Evolutionary conservation across 2,888 invertebrate species (phyloP).

Genomic region (Drosophila mercatorum): DNA sequence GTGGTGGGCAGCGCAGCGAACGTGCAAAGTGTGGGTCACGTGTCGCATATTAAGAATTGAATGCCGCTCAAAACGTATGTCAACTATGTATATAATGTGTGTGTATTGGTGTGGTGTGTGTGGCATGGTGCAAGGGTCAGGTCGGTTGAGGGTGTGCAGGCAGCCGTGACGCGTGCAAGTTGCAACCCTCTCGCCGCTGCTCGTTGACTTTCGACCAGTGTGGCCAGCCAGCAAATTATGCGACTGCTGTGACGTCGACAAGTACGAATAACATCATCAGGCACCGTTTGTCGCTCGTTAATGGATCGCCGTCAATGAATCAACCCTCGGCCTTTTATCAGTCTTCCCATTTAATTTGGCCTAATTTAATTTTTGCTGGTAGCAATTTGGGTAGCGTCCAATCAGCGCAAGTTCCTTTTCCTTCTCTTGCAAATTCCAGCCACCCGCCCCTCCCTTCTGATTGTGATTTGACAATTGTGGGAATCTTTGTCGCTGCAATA

Average conservation of each 20-base stretch:
- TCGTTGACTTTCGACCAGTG: conserved; percentile 70
- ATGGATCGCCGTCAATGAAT: conserved; percentile 42
- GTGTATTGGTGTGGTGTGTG: neutral
- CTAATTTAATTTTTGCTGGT: conserved; percentile 78
- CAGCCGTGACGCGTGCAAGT: conserved; percentile 63
- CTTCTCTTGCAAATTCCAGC: neutral
- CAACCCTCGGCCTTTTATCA: conserved; percentile 13
- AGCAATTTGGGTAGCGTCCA: conserved; percentile 47
- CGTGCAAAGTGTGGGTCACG: conserved; percentile 79
- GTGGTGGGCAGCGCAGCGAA: conserved; percentile 33
- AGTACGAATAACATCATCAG: conserved; percentile 71
- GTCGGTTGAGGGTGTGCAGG: conserved; percentile 68
- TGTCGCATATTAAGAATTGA: conserved; percentile 74
- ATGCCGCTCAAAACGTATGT: conserved; percentile 79
- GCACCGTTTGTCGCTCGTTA: conserved; percentile 76
- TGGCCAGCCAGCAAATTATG: conserved; percentile 68
- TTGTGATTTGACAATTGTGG: conserved; percentile 79
- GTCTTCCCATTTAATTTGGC: conserved; percentile 70
- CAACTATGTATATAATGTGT: conserved; percentile 57
- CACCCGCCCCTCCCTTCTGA: conserved; percentile 2
- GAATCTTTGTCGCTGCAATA: conserved; percentile 67
- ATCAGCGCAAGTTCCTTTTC: conserved; percentile 27
- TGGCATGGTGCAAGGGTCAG: conserved; percentile 30
- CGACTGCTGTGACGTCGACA: conserved; percentile 44
- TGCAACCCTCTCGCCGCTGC: conserved; percentile 59